Base-by-base conservation (phyloP, 2,888 invertebrate genomes). In the Entomobrya multifasciata region DNA sequence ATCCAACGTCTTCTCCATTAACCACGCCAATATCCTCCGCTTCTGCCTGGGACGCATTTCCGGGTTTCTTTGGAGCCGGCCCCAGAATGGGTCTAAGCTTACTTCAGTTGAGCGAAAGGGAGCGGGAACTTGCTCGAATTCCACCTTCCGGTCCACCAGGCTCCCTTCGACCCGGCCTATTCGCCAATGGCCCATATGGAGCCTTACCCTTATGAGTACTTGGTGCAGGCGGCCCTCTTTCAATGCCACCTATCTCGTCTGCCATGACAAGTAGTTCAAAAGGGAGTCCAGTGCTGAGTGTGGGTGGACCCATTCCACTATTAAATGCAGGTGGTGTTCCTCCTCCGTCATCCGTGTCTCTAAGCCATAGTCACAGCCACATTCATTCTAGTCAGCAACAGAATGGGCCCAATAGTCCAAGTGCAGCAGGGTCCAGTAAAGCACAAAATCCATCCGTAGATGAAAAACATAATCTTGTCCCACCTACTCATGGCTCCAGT, bases 401-500 rank as follows among this genome's bases (percentile, higher is more conserved):
- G 65, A 90, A 90, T 88, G 90, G 90, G 84, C 89, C 87, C 20
- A 86, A 79, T 57, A 90, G 90, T 87, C 90, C 91, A 72, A 88
- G 76, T 74, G 67, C 78, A 30, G 76, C 86, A 74, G 78, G 74
- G 49, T 76, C 86, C 41, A 70, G 47, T n/a, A 86, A 86, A 76
- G 15, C 76, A 17, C 86, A 83, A 41, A 76, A 20, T 60, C 44
- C 67, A 41, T 36, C 80, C n/a, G 76, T 55, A 22, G 86, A 79
- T 30, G 86, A 86, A 1, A 79, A 86, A 27, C 62, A 76, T 27
- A 13, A 27, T n/a, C n/a, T n/a, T 47, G 67, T 77, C 67, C 65
- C 85, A 57, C 36, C 85, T 17, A 55, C 84, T 8, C 86, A 86
- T 70, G 72, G 74, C 57, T 62, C 86, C 10, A 57, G 52, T 30